Base-by-base conservation (phyloP, 2,797 vertebrate genomes). In the Etheostoma perlongum region DNA sequence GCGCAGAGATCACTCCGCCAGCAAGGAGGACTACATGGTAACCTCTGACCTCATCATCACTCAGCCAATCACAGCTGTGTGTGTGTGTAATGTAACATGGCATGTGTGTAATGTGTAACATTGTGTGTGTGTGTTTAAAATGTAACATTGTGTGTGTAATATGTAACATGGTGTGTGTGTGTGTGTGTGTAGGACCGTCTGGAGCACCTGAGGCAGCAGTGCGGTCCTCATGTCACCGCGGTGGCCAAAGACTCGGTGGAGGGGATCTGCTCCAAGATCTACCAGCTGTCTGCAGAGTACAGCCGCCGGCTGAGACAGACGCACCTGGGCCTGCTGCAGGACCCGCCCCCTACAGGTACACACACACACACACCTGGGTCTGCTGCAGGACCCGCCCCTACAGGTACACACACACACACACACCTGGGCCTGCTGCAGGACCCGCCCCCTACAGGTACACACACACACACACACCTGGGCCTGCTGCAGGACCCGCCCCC, bases 251-350 rank as follows among this genome's bases (percentile, higher is more conserved):
- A 99, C 91, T 99, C 98, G 0, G 98, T 99, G 0, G 98, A 99
- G 76, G 98, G 97, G 82, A 99, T 99, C 91, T 99, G 98, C 85
- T 97, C 97, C 15, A 99, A 99, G 94, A 98, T 99, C 85, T 99
- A 96, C 89, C 96, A 98, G 93, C 97, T 99, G 88, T 99, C 98
- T 27, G 93, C 96, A 1, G 98, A 99, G 18, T 99, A 99, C 0
- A 98, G 96, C 84, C 97, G 96, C 33, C 95, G 98, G 66, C 96
- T 98, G 79, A 94, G 96, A 5, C 97, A 98, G 84, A 95, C 96
- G 54, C 97, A 99, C 91, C 94, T 97, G 59, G 93, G 92, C 74
- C 94, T 99, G 77, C 96, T 99, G 79, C 97, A 97, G 89, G 97
- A 98, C 68, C 96, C 95, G 76, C 96, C 96, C 87, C 85, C 95